Evolutionary conservation across 2,113 vertebrate species (phyloP), one percentile per base, ranked within the genome.

Genomic region (Pristiophorus japonicus): DNA sequence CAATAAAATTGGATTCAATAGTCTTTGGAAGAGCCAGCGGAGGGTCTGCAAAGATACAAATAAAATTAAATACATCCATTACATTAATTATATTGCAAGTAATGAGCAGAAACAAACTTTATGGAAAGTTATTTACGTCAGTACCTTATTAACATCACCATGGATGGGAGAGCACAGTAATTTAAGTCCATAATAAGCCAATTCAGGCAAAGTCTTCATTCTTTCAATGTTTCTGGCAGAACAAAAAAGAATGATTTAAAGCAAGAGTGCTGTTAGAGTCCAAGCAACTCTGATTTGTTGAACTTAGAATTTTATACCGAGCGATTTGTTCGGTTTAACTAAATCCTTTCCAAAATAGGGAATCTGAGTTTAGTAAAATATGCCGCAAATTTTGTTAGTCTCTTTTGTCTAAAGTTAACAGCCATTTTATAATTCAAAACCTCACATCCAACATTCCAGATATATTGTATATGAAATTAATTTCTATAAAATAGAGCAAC

Each of bases 1-100:
- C 99, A 99, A 99, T 75, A 99, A 96, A 90, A 99, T 97, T 7
- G 99, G 97, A 4, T 96, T 97, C 62, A 99, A 98, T 47, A 99
- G 96, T 0, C 47, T 96, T 66, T 98, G 97, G 96, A 99, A 99
- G 42, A 99, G 96, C 20, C 96, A 96, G 0, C 96, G 87, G 59
- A 99, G 97, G 18, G 96, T 96, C 98, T 98, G 95, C 3, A 96
- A 97, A 97, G 97, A 96, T 95, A 45, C 73, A 8, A 95, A n/a
- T 95, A 73, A 38, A n/a, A 30, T 81, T 55, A 59, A 95, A 62
- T 65, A 38, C n/a, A 67, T 66, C 27, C 27, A 34, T 30, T 73
- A 3, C 18, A 81, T 81, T 87, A 87, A 78, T 11, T 66, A 75
- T 22, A 91, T 67, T 34, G 20, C 47, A 95, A 96, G 95, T 93